These are phyloP conservation scores for Hemiscyllium ocellatum DNA, from an alignment of 2,113 vertebrate genomes.

Conservation along the genomic window DNA sequence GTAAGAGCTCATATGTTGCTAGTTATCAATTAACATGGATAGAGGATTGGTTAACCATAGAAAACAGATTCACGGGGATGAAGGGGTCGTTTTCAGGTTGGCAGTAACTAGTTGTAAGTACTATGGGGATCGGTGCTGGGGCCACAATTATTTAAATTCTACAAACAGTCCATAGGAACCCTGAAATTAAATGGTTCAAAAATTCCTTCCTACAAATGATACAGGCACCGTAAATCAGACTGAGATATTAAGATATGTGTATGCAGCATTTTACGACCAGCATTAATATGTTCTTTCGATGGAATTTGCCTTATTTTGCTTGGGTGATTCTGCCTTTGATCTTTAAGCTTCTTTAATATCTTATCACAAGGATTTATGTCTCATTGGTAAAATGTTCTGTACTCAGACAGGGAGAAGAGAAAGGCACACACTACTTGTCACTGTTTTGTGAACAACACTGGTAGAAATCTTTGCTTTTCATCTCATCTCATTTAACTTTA, in stretches of 20 bases:
- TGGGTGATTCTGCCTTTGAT: constrained; percentile 26
- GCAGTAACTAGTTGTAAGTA: too few species aligned
- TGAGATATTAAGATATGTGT: constrained; percentile 10
- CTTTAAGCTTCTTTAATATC: constrained; percentile 26
- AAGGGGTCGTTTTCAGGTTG: too few species aligned
- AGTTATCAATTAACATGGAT: too few species aligned
- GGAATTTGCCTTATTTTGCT: constrained; percentile 17
- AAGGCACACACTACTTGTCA: neutral
- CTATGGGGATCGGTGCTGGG: too few species aligned
- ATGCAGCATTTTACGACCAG: neutral
- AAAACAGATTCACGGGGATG: too few species aligned
- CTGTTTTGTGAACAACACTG: neutral
- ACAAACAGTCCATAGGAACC: too few species aligned
- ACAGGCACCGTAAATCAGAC: constrained; percentile 7
- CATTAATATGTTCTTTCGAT: constrained; percentile 10
- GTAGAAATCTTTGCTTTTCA: neutral
- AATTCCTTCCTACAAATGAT: constrained; percentile 7
- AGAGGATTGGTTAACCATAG: too few species aligned
- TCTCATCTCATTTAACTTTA: constrained; percentile 24
- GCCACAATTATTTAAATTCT: too few species aligned
- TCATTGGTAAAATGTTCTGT: neutral
- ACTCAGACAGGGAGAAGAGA: neutral
- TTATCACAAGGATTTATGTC: constrained; percentile 28
- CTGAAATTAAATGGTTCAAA: neutral
- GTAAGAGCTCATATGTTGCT: too few species aligned